These are phyloP conservation scores for Microcebus ravelobensis DNA, from an alignment of 2,113 vertebrate species.

Conservation along the genomic window DNA sequence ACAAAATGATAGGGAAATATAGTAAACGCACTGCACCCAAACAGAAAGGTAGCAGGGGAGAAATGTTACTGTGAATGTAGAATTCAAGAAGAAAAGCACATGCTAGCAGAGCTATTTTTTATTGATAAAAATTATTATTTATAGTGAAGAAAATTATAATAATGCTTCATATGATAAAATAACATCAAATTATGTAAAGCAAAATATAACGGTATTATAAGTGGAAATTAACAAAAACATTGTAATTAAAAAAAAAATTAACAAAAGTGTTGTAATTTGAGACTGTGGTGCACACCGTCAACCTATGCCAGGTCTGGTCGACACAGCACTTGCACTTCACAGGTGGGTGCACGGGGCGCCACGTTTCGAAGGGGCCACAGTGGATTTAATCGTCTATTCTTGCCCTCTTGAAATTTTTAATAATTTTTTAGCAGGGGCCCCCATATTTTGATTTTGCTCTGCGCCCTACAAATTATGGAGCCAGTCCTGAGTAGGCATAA, in stretches of 20 bases:
- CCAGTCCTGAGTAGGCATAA: not conserved
- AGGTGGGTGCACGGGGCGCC: too few relatives aligned
- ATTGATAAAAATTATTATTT: conserved; percentile 16
- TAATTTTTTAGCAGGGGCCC: not conserved
- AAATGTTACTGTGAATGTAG: not conserved
- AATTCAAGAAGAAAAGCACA: not conserved
- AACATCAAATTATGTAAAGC: not conserved
- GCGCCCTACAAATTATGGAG: not conserved
- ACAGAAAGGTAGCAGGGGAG: not conserved
- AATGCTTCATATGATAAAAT: not conserved
- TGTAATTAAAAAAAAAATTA: too few relatives aligned
- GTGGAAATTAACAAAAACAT: not conserved
- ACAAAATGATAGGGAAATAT: not conserved
- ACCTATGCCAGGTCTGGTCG: not conserved
- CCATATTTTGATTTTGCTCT: not conserved
- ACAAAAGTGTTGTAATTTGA: not conserved
- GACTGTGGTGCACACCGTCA: not conserved
- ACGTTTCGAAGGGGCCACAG: not conserved
- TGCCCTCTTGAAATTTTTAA: not conserved
- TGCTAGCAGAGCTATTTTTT: not conserved
- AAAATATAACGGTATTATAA: not conserved
- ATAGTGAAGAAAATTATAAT: not conserved
- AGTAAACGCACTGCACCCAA: not conserved
- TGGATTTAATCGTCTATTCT: not conserved
- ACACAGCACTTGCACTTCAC: not conserved